These are phyloP conservation scores for Noturus placidus DNA, from an alignment of 2,113 vertebrate genomes.

Conservation along the genomic window DNA sequence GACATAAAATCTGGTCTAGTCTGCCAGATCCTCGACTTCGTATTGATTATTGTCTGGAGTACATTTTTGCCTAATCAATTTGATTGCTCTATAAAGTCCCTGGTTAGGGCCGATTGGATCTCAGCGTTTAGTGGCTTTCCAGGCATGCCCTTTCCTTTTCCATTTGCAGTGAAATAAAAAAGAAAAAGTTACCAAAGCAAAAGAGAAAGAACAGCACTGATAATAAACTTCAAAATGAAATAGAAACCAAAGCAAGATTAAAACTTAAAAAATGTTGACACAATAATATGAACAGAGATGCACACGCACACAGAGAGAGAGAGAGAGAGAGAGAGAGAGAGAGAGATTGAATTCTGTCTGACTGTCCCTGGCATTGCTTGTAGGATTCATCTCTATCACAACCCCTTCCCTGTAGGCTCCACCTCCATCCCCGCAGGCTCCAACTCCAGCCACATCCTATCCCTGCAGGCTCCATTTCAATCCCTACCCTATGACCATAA, in stretches of 20 bases:
- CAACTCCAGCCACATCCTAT: not conserved
- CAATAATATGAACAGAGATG: not conserved
- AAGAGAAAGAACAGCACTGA: not conserved
- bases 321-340: not conserved
- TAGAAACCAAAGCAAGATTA: not conserved
- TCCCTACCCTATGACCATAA: not conserved
- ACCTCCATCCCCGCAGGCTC: not conserved
- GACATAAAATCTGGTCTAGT: not conserved
- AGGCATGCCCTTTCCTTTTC: not conserved
- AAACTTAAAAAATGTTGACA: too few relatives aligned
- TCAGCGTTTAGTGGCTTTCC: not conserved
- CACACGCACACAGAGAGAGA: not conserved
- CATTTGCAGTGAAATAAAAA: not conserved
- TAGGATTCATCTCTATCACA: not conserved
- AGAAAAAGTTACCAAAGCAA: not conserved
- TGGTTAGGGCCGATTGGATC: not conserved
- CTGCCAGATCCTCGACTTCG: not conserved
- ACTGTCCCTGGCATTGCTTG: not conserved
- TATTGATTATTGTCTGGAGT: constrained; percentile 8
- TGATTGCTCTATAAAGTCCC: not conserved
- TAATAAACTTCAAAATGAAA: not conserved
- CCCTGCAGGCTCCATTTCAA: not conserved
- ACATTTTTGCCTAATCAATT: constrained; percentile 14
- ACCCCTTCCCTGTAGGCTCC: not conserved
- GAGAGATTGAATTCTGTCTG: not conserved